Evolutionary conservation across 2,888 invertebrate species (phyloP), one percentile per base, ranked within the genome.

Genomic region (Julus scandinavius): DNA sequence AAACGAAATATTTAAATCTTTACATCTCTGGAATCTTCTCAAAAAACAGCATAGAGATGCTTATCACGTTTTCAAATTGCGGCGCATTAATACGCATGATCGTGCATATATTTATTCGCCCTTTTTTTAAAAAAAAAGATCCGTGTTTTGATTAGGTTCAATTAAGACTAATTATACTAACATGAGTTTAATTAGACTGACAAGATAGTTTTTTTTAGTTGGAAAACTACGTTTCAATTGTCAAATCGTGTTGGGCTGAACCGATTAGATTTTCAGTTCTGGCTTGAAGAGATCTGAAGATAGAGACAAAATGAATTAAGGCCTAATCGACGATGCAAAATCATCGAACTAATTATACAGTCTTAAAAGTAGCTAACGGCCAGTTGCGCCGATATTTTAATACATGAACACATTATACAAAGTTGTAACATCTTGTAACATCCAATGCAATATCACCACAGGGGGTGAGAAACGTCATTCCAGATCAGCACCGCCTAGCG

Each of bases 181-280:
- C 72, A 72, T 72, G 72, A 72, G 72, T 72, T 72, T 72, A 72
- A 72, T 72, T 72, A 72, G 72, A 29, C 72, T 72, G 72, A 72
- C 72, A 29, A 72, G 72, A 1, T 63, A 20, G n/a, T 29, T 20
- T 72, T 72, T 72, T 72, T 72, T 72, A 0, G 4, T 2, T 29
- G n/a, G 3, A 72, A 72, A 72, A 29, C 29, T 29, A 20, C 20
- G 9, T 72, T 72, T 72, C 72, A 5, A 72, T 72, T 72, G 72
- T 72, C 9, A 2, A 72, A 9, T 72, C 72, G 72, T 63, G 63
- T 72, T 72, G 20, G 9, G 29, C 9, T 9, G 29, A 72, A 72
- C 29, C 9, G 72, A 20, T 29, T 72, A 72, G 72, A 72, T 72
- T 72, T 29, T 49, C 49, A 13, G 49, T n/a, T 63, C n/a, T n/a